Base-by-base conservation (phyloP, 2,888 invertebrate species). In the Prosapia bicincta region DNA sequence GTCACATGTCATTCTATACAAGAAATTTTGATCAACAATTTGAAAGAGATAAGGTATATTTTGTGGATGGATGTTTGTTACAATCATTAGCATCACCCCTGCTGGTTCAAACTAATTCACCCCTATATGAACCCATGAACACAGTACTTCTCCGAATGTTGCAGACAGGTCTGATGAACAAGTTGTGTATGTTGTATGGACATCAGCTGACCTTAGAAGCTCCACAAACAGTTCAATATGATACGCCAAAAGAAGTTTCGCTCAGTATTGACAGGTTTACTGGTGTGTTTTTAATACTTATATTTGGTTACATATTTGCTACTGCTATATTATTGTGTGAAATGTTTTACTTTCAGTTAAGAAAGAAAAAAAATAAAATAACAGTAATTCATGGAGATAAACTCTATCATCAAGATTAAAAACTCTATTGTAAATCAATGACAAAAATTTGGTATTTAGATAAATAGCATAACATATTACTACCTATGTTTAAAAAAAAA, bases 61-160 rank as follows among this genome's bases (percentile, higher is more conserved):
- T 76, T 25, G 66, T 76, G 3, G 72, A 71, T n/a, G 76, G 71
- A 10, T 76, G 76, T 38, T 67, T 76, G 26, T 24, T 76, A 38
- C 66, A 76, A 32, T 73, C 73, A n/a, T 70, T 71, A 15, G 67
- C 73, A 1, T 68, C 76, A 25, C 73, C 73, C 20, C 66, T 76
- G 43, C 66, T 76, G 15, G 66, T 76, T 15, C 32, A 69, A 25
- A 72, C 66, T 25, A 73, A 73, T 23, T 76, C 76, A 7, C 76
- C 76, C 0, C 68, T 72, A 7, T 69, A 65, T 20, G 30, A 72
- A 25, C 76, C 76, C 5, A 69, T 76, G 25, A 71, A 76, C 43
- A 70, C 69, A 0, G 73, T 73, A 38, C 26, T 76, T 3, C 69
- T 69, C 7, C 71, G 76, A 13, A 13, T 76, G 32, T 24, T 76